Conservation (phyloP, 2,888 invertebrate species). For the Nematopogon swammerdamellus region DNA sequence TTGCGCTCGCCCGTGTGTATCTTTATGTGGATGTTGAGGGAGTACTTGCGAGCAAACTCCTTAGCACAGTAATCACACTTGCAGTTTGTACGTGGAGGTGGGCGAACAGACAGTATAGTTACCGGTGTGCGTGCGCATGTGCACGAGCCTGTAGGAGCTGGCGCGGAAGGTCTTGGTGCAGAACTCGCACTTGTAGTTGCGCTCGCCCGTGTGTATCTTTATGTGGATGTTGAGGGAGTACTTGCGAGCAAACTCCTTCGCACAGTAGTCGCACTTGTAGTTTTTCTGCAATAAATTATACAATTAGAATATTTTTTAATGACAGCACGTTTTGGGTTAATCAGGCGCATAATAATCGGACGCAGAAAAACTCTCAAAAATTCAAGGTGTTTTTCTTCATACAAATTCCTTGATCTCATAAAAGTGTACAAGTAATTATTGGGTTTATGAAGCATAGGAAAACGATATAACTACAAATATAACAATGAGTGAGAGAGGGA, state of each 20-base stretch:
- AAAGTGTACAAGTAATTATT: too few relatives aligned
- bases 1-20: conserved; percentile 87
- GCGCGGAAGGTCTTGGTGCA: conserved; percentile 83
- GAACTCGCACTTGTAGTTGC: conserved; percentile 82
- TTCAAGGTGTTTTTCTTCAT: too few relatives aligned
- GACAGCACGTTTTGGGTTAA: too few relatives aligned
- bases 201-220: conserved; percentile 82
- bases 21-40: conserved; percentile 77
- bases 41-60: conserved; percentile 85
- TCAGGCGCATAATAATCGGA: too few relatives aligned
- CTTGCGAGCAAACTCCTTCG: conserved; percentile 83
- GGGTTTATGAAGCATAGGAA: too few relatives aligned
- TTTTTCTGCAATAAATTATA: conserved; percentile 61
- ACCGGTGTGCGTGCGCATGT: conserved; percentile 84
- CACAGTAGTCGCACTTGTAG: conserved; percentile 86
- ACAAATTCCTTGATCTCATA: neutral
- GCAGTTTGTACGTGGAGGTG: too few relatives aligned
- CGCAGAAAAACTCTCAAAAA: too few relatives aligned
- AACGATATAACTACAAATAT: too few relatives aligned
- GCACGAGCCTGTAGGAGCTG: conserved; percentile 79
- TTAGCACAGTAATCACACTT: conserved; percentile 89
- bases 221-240: conserved; percentile 84
- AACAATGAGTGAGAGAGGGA: too few relatives aligned
- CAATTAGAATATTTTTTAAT: too few relatives aligned
- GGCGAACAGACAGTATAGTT: too few relatives aligned